phyloP scores from a whole-genome alignment of 1,140 invertebrate species.

The Tetraneura akinire region DNA sequence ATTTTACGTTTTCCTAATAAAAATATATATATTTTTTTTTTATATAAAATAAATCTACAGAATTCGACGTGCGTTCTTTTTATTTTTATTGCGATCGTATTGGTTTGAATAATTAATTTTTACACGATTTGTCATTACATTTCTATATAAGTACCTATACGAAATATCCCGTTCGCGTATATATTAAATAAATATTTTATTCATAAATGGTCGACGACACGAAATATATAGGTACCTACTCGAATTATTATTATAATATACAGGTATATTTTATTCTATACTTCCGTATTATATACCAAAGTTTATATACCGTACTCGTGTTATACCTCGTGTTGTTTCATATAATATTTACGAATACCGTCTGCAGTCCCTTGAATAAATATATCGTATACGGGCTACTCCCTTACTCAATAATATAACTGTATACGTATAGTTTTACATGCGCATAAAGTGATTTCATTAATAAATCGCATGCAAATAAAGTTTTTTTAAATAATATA shows the following conservation, averaged over 20 bases:
- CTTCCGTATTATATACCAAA: neutral
- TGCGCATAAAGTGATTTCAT: neutral
- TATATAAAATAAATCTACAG: neutral
- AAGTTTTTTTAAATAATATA: neutral
- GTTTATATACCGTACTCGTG: neutral
- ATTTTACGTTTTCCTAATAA: neutral
- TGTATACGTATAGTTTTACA: neutral
- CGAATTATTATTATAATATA: too few relatives aligned
- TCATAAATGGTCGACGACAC: neutral
- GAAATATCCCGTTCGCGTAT: neutral
- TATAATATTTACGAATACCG: neutral
- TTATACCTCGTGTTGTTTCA: neutral
- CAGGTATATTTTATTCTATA: too few relatives aligned
- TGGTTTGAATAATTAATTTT: conserved; percentile 18
- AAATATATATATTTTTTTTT: too few relatives aligned
- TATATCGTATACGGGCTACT: too few relatives aligned
- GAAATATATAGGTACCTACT: too few relatives aligned
- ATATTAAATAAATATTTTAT: conserved; percentile 6
- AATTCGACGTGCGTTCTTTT: neutral
- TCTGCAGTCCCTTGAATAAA: neutral
- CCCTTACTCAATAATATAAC: neutral
- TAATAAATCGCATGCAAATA: conserved; percentile 8
- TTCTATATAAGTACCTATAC: neutral
- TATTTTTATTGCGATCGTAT: neutral
- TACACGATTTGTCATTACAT: neutral